phyloP scores from a whole-genome alignment of 2,113 vertebrate species.

The Quiscalus mexicanus region DNA sequence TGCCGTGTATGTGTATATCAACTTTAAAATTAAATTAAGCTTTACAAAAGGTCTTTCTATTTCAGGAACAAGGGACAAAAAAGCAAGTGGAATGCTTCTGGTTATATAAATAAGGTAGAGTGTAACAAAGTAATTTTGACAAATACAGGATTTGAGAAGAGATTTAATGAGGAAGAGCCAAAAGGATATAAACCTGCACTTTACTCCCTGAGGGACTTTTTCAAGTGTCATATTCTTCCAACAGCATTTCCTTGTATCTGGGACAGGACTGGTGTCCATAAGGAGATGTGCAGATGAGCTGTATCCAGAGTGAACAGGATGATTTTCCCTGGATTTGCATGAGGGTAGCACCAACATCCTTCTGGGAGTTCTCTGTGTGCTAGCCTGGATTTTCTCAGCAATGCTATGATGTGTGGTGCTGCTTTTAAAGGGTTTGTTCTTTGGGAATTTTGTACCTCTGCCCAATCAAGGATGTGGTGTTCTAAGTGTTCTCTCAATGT shows the following conservation, averaged over 20 bases:
- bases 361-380: neutral
- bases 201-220: neutral
- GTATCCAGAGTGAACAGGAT: neutral
- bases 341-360: too few relatives aligned
- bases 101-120: neutral
- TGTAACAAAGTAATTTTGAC: neutral
- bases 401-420: neutral
- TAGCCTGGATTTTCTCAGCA: neutral
- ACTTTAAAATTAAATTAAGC: neutral
- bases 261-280: neutral
- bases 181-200: neutral
- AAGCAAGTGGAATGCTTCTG: neutral
- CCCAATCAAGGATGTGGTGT: neutral
- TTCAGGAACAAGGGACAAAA: neutral
- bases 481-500: neutral
- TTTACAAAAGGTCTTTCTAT: neutral
- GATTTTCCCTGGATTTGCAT: neutral
- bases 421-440: neutral
- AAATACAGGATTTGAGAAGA: neutral
- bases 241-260: neutral
- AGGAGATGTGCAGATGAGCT: neutral
- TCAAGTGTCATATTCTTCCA: neutral
- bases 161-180: neutral
- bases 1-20: rapidly evolving
- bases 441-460: neutral